Evolutionary conservation across 1,140 invertebrate genomes (phyloP).

Genomic region (Drosophila auraria): DNA sequence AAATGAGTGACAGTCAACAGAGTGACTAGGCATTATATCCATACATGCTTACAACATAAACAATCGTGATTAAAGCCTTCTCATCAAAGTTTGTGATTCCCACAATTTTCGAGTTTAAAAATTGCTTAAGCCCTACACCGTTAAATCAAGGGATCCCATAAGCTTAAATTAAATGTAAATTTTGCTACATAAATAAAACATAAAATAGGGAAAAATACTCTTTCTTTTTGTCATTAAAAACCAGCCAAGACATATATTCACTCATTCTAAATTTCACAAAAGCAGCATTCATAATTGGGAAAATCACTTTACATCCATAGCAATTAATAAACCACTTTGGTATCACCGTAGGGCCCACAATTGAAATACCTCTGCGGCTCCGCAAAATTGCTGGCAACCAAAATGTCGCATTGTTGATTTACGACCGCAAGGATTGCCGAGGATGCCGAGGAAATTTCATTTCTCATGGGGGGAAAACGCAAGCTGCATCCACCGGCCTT

Average conservation of each 20-base stretch:
- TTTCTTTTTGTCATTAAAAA: background rate
- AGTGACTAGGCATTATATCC: background rate
- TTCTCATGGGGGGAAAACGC: background rate
- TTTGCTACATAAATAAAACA: background rate
- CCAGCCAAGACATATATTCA: background rate
- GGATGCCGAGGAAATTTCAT: slow-evolving; percentile 11
- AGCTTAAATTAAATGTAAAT: too few relatives aligned
- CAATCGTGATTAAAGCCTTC: background rate
- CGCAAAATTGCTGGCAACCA: slow-evolving; percentile 16
- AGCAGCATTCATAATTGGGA: background rate
- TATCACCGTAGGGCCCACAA: background rate
- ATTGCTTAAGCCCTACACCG: too few relatives aligned
- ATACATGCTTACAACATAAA: background rate
- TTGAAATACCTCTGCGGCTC: background rate
- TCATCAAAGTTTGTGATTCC: background rate
- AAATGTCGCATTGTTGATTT: slow-evolving; percentile 26
- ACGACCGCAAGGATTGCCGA: background rate
- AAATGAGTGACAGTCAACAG: slow-evolving; percentile 11
- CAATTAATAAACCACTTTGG: slow-evolving; percentile 13
- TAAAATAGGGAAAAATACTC: background rate
- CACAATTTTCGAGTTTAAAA: background rate
- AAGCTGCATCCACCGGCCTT: background rate
- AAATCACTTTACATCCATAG: background rate
- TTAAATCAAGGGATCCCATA: background rate
- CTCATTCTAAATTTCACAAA: background rate